Evolutionary conservation across 35 echinoderm and acorn worm species (phyloP).

Genomic region (Ophiothrix spiculata): DNA sequence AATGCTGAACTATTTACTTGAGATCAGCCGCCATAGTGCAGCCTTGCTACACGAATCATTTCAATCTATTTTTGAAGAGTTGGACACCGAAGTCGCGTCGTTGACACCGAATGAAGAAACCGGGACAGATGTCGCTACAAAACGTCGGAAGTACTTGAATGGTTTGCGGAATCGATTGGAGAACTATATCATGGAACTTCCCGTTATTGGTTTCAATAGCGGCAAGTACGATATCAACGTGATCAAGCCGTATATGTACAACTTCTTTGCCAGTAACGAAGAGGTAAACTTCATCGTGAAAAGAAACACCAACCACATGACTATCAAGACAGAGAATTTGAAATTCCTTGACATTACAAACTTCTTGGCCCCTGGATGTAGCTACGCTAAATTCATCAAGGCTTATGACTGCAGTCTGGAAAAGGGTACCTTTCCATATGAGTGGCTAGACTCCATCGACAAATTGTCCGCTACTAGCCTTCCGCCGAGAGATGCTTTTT

Average conservation of each 20-base stretch:
- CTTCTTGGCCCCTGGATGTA: constrained; percentile 36
- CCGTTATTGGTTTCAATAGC: background rate
- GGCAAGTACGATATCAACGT: background rate
- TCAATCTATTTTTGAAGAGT: background rate
- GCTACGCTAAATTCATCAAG: constrained; percentile 38
- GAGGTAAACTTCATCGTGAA: background rate
- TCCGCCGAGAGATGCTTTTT: constrained; percentile 23
- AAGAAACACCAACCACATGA: constrained; percentile 41
- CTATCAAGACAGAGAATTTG: constrained; percentile 2
- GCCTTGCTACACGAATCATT: background rate
- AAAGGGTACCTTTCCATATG: constrained; percentile 45
- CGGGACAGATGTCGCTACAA: background rate
- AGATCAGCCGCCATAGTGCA: background rate
- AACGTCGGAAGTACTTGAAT: background rate
- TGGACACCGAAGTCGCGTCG: background rate
- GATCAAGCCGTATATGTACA: background rate
- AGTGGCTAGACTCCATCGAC: constrained; percentile 41
- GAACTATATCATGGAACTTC: background rate
- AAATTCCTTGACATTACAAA: constrained; percentile 40
- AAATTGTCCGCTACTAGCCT: constrained; percentile 11
- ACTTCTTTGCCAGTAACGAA: background rate
- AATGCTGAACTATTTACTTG: constrained; percentile 15
- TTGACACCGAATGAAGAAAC: background rate
- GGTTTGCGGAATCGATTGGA: background rate
- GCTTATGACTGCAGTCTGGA: constrained; percentile 28